These are phyloP conservation scores for Solenopsis fugax DNA, from an alignment of 1,140 invertebrate genomes.

Conservation along the genomic window DNA sequence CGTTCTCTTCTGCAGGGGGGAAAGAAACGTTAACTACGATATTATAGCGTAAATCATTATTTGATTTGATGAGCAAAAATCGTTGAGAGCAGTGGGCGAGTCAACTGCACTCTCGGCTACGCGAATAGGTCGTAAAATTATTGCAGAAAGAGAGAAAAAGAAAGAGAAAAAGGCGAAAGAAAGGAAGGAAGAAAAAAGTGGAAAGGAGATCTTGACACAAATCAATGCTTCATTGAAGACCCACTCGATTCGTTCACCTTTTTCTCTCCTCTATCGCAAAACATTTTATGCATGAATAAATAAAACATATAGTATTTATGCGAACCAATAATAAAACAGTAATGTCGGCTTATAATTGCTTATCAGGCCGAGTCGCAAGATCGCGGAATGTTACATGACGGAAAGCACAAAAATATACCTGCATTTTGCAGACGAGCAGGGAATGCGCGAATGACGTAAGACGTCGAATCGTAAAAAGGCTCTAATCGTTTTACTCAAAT, in stretches of 20 bases:
- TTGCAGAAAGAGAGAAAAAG: slow-evolving; percentile 28
- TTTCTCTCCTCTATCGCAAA: background rate
- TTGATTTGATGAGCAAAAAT: slow-evolving; percentile 19
- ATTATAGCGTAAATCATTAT: slow-evolving; percentile 36
- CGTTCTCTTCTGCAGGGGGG: no score
- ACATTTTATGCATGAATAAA: slow-evolving; percentile 24
- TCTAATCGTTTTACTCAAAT: background rate
- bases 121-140: slow-evolving; percentile 56
- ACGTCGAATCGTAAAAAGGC: slow-evolving; percentile 4
- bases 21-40: background rate
- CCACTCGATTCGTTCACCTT: background rate
- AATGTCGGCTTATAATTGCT: background rate
- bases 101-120: background rate
- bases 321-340: slow-evolving; percentile 10
- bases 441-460: background rate
- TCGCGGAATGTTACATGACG: background rate
- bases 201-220: slow-evolving; percentile 39
- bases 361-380: background rate
- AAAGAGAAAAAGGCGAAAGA: slow-evolving; percentile 45
- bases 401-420: background rate
- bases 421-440: background rate
- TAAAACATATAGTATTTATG: background rate
- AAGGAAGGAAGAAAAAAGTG: slow-evolving; percentile 33
- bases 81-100: slow-evolving; percentile 27
- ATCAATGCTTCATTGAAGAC: slow-evolving; percentile 55